Percentiles rank a stretch among this genome's conserved stretches.
Conservation (phyloP, 2,888 invertebrate genomes). For the Agrotis clavis region DNA sequence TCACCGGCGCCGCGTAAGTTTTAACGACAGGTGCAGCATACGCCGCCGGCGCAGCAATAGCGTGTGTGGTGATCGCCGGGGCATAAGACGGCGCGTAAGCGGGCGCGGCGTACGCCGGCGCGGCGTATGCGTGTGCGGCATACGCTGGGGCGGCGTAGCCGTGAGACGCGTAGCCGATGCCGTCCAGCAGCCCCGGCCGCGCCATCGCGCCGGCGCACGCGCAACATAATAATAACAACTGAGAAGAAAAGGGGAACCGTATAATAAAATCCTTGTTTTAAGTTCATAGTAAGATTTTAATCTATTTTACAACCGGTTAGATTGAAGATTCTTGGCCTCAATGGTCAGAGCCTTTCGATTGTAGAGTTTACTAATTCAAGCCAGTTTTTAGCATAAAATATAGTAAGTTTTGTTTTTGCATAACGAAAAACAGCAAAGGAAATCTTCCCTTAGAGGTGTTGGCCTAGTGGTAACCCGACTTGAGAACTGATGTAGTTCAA, state of each 20-base stretch:
- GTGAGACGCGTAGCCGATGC: constrained; percentile 58
- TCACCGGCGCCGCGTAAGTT: constrained; percentile 67
- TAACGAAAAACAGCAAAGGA: neutral
- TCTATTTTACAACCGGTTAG: neutral
- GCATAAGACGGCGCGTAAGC: constrained; percentile 53
- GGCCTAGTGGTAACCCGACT: no score
- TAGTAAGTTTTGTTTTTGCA: neutral
- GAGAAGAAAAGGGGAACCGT: constrained; percentile 1
- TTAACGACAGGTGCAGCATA: constrained; percentile 59
- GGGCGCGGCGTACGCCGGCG: constrained; percentile 66
- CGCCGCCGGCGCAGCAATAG: constrained; percentile 49
- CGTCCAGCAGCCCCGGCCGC: constrained; percentile 57
- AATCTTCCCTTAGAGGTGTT: no score
- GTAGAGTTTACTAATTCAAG: neutral
- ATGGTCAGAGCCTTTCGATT: neutral
- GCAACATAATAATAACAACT: constrained; percentile 85
- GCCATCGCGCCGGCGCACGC: constrained; percentile 79
- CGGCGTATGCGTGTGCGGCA: constrained; percentile 53
- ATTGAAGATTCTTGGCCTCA: neutral
- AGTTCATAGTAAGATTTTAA: neutral
- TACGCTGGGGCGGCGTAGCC: constrained; percentile 56
- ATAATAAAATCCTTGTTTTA: no score
- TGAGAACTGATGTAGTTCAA: no score
- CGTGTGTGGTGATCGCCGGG: constrained; percentile 30
- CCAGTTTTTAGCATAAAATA: neutral